Base-by-base conservation (phyloP, 2,113 vertebrate species). In the Archocentrus centrarchus region DNA sequence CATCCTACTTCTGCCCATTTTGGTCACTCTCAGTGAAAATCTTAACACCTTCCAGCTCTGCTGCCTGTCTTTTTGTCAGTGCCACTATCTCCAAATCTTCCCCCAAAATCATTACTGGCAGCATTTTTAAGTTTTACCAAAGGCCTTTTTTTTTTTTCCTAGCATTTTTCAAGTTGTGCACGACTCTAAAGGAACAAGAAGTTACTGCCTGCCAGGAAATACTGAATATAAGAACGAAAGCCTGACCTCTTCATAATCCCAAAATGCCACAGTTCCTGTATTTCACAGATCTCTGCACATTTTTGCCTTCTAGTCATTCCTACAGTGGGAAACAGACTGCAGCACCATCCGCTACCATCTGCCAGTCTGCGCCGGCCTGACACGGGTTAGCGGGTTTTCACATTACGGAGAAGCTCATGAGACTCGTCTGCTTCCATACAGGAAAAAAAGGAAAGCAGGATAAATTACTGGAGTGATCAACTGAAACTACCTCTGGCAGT, bases 261-360 rank as follows among this genome's bases (percentile, higher is more conserved):
- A 82, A 80, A 76, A 85, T 83, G 47, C 64, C 75, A 62, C 70
- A 73, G 47, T 75, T 78, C 53, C 70, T 59, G 76, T 81, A 83
- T 77, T 85, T 88, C 88, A 89, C 81, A 73, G 47, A 73, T 73
- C 47, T 18, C 44, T 73, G 11, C 47, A 32, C 81, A 61, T 63
- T 79, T 85, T 41, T 75, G 60, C 73, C 85, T 55, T 81, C 11
- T 37, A 80, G 80, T 59, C 73, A 83, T 83, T 79, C 75, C 79
- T 58, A 20, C 63, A 53, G 73, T 44, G 20, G 47, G 76, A 82
- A 89, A 87, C 85, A 82, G 80, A 76, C 44, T 55, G 59, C 79
- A 60, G 41, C 63, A 76, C 66, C 84, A 59, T 47, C 80, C n/a
- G 64, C 57, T 53, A 76, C 90, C 87, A 81, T 87, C 80, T 91